These are phyloP conservation scores for Dexiosoma caninum DNA, from an alignment of 2,888 invertebrate genomes.

Conservation along the genomic window DNA sequence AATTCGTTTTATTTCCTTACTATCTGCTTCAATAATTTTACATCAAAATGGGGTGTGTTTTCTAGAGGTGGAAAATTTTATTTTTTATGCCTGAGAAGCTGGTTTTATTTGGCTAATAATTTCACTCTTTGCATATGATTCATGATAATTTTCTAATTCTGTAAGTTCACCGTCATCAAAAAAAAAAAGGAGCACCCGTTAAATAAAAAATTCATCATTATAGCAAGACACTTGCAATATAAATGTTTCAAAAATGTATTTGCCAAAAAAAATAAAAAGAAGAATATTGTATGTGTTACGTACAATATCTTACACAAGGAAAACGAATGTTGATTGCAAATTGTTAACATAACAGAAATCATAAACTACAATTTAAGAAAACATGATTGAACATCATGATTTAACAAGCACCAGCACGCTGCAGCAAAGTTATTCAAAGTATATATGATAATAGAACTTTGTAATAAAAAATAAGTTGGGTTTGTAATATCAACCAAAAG, in stretches of 20 bases:
- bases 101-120: too few species aligned
- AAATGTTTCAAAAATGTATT: not conserved
- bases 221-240: not conserved
- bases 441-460: not conserved
- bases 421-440: not conserved
- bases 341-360: not conserved
- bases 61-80: too few species aligned
- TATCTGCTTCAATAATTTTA: not conserved
- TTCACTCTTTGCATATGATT: too few species aligned
- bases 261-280: not conserved
- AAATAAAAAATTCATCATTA: not conserved
- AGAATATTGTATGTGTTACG: too few species aligned
- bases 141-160: too few species aligned
- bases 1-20: not conserved
- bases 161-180: too few species aligned
- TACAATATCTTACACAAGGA: not conserved
- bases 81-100: too few species aligned
- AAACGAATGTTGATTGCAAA: not conserved
- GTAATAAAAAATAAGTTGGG: not conserved
- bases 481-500: not conserved
- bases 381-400: not conserved
- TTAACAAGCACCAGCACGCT: constrained; percentile 10
- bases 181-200: too few species aligned
- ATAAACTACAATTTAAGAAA: constrained; percentile 15
- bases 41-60: not conserved